A percentile compares a stretch with the other conserved stretches of the same genome.
Evolutionary conservation across 2,797 vertebrate genomes (phyloP).

Genomic region (Naso thynnoides): DNA sequence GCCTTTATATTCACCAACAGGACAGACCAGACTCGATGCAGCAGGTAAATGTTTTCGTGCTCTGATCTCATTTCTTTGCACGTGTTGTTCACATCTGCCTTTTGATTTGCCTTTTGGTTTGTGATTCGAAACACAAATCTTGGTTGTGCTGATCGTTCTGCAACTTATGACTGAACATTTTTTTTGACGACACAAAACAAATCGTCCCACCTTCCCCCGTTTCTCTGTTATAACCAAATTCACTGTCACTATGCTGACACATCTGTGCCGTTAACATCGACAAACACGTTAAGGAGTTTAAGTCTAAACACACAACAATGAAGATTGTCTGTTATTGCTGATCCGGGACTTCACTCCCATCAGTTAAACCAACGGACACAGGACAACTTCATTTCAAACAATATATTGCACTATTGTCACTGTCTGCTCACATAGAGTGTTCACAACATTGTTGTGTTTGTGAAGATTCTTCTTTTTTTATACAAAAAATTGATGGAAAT

Average conservation of each 20-base stretch:
- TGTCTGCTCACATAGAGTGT: slow-evolving; percentile 84
- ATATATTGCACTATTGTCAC: slow-evolving; percentile 88
- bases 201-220: slow-evolving; percentile 56
- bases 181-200: slow-evolving; percentile 52
- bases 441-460: slow-evolving; percentile 76
- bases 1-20: slow-evolving; percentile 37
- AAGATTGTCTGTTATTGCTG: slow-evolving; percentile 88
- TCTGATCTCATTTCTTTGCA: not conserved
- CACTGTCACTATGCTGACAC: slow-evolving; percentile 68
- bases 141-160: not conserved
- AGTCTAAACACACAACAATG: slow-evolving; percentile 78
- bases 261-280: slow-evolving; percentile 64
- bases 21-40: not conserved
- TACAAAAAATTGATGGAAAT: slow-evolving; percentile 34
- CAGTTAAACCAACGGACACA: slow-evolving; percentile 82
- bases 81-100: slow-evolving; percentile 8
- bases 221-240: slow-evolving; percentile 43
- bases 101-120: slow-evolving; percentile 1
- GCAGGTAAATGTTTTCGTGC: slow-evolving; percentile 15
- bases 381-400: slow-evolving; percentile 82
- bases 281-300: slow-evolving; percentile 69
- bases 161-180: slow-evolving; percentile 23
- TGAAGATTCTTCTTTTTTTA: slow-evolving; percentile 52
- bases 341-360: slow-evolving; percentile 77
- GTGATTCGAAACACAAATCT: slow-evolving; percentile 22